phyloP scores from a whole-genome alignment of 2,888 invertebrate genomes.

The Phyllotreta striolata region DNA sequence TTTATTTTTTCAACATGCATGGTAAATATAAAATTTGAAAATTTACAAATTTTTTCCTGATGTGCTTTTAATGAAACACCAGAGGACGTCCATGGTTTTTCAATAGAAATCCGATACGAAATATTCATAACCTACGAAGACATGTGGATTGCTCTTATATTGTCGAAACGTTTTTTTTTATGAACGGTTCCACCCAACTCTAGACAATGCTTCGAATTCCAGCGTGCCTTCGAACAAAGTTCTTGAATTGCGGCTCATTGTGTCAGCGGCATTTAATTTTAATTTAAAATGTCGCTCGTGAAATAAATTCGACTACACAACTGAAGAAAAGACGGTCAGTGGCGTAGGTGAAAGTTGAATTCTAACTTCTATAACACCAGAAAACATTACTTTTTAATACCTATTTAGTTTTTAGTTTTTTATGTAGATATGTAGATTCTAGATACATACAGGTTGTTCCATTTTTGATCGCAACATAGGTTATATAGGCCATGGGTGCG shows the following conservation, averaged over 20 bases:
- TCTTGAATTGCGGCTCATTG: conserved; percentile 9
- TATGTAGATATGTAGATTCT: no score
- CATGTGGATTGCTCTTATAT: conserved; percentile 11
- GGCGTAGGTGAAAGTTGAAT: background rate
- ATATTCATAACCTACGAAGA: conserved; percentile 12
- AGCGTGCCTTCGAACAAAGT: conserved; percentile 5
- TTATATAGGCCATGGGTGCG: no score
- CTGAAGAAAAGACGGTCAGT: background rate
- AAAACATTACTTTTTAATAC: no score
- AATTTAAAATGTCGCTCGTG: conserved; percentile 7
- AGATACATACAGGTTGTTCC: no score
- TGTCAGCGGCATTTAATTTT: conserved; percentile 11
- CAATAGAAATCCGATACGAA: conserved; percentile 1
- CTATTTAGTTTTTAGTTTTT: no score
- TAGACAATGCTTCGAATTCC: conserved; percentile 13
- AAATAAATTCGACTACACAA: conserved; percentile 1
- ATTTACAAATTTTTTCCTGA: background rate
- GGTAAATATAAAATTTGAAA: no score
- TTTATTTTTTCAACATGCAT: no score
- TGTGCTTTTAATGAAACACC: background rate
- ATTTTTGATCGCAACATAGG: no score
- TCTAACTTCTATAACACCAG: no score
- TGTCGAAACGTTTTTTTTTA: conserved; percentile 17
- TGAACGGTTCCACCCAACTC: conserved; percentile 16
- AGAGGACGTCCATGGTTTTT: background rate